phyloP scores from a whole-genome alignment of 2,888 invertebrate genomes.

The Rhaphigaster nebulosa region DNA sequence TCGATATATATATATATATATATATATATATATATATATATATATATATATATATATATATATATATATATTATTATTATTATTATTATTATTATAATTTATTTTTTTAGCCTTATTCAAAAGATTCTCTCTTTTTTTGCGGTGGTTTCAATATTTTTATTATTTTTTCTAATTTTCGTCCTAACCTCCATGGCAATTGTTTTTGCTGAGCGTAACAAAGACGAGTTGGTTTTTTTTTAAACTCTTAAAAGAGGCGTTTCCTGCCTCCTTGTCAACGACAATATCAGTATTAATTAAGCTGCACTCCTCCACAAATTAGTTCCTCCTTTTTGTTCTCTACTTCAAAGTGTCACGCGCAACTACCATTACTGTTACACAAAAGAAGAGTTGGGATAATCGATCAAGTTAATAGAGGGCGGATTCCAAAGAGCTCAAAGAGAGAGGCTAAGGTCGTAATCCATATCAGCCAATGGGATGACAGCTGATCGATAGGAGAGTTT shows the following conservation, averaged over 20 bases:
- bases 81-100: too few species aligned
- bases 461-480: conserved; percentile 4
- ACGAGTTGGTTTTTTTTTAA: neutral
- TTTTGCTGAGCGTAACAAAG: neutral
- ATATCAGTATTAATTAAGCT: conserved; percentile 8
- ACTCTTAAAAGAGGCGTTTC: neutral
- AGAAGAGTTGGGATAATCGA: neutral
- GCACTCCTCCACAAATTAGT: neutral
- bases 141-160: too few species aligned
- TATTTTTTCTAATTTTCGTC: too few species aligned
- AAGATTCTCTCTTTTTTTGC: too few species aligned
- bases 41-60: too few species aligned
- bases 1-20: too few species aligned
- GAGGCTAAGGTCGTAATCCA: conserved; percentile 8
- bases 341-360: neutral
- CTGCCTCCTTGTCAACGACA: neutral
- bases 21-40: too few species aligned
- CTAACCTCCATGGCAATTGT: neutral
- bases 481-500: neutral
- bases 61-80: too few species aligned
- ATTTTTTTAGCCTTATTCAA: too few species aligned
- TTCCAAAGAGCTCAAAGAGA: conserved; percentile 33
- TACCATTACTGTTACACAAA: neutral
- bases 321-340: neutral
- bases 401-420: neutral